phyloP scores from a whole-genome alignment of 2,888 invertebrate species.

The Caradrina clavipalpis region DNA sequence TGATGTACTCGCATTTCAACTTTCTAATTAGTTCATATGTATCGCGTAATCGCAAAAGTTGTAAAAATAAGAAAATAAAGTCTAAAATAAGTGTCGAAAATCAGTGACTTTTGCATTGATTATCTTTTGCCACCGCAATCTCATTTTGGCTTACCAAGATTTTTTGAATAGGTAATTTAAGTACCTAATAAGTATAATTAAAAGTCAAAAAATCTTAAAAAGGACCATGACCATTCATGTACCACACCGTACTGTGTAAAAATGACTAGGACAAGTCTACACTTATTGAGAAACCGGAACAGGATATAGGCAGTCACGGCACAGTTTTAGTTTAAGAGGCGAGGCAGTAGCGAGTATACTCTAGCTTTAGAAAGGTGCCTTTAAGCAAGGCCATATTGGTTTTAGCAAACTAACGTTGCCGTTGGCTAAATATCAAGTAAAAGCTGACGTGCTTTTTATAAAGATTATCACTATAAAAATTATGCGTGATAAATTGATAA shows the following conservation, averaged over 20 bases:
- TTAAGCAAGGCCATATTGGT: neutral
- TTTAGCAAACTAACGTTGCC: neutral
- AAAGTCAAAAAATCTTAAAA: too few relatives aligned
- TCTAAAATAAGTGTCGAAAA: too few relatives aligned
- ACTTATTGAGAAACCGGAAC: slow-evolving; percentile 15
- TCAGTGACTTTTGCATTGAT: too few relatives aligned
- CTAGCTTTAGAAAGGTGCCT: neutral
- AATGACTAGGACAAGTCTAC: neutral
- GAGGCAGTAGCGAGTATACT: neutral
- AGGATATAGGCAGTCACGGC: slow-evolving; percentile 8
- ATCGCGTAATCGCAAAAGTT: slow-evolving; percentile 12
- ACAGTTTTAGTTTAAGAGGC: slow-evolving; percentile 1
- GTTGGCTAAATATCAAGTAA: neutral
- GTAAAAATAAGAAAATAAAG: too few relatives aligned
- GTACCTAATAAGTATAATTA: too few relatives aligned
- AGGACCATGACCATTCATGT: too few relatives aligned
- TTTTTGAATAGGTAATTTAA: too few relatives aligned
- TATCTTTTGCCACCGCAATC: too few relatives aligned
- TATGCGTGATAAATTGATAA: neutral
- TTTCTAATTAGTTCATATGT: slow-evolving; percentile 36
- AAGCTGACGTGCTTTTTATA: too few relatives aligned
- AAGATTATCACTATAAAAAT: neutral
- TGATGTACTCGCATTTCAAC: slow-evolving; percentile 18
- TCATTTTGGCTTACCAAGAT: too few relatives aligned
- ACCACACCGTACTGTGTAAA: too few relatives aligned